These are phyloP conservation scores for Phragmatobia fuliginosa DNA, from an alignment of 2,888 invertebrate genomes.

Conservation along the genomic window DNA sequence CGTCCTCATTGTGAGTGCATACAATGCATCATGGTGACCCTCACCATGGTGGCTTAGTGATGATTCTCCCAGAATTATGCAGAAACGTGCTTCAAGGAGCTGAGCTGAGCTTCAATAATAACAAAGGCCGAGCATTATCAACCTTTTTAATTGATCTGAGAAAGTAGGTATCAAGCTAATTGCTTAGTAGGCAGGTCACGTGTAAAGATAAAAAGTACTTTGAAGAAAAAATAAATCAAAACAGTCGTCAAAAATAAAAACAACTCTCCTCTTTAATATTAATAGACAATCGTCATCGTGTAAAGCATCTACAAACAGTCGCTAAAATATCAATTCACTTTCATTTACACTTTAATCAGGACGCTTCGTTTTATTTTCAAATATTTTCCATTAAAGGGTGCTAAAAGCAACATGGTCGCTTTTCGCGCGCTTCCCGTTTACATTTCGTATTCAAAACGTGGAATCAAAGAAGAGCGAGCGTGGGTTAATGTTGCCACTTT, in stretches of 20 bases:
- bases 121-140: no score
- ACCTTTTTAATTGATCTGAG: no score
- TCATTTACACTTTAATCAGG: conserved; percentile 80
- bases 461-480: conserved; percentile 69
- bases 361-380: conserved; percentile 70
- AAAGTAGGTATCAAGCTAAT: background rate
- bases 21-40: no score
- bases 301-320: conserved; percentile 64
- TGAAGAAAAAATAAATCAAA: conserved; percentile 19
- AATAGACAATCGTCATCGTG: conserved; percentile 54
- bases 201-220: conserved; percentile 10
- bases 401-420: conserved; percentile 82
- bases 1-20: no score
- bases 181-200: background rate
- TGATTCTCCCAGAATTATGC: no score
- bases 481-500: conserved; percentile 77
- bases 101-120: no score
- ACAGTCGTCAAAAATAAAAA: conserved; percentile 40
- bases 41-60: no score
- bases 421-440: conserved; percentile 69
- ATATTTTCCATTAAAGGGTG: conserved; percentile 79
- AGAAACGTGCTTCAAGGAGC: no score
- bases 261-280: conserved; percentile 54
- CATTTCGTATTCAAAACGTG: conserved; percentile 81
- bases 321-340: conserved; percentile 75